These are phyloP conservation scores for Rhabdornis inornatus DNA, from an alignment of 2,113 vertebrate species.

Conservation along the genomic window DNA sequence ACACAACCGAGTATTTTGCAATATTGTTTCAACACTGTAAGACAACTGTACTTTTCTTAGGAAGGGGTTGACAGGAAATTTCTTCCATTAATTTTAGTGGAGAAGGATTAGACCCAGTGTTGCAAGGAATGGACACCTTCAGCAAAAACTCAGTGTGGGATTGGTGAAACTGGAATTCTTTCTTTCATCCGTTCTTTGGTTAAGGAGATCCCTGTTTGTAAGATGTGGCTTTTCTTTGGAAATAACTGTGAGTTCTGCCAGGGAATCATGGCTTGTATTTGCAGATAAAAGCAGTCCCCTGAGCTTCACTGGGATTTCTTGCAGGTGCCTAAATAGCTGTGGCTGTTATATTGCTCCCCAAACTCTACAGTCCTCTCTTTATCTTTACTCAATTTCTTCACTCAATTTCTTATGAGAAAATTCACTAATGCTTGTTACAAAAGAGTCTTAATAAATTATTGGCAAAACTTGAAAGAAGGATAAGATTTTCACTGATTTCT, in stretches of 20 bases:
- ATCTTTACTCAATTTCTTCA: not conserved
- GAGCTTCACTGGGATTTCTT: not conserved
- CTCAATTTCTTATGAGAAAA: not conserved
- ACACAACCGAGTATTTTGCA: not conserved
- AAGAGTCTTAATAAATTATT: not conserved
- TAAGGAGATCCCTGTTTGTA: not conserved
- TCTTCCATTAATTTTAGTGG: not conserved
- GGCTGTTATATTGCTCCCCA: not conserved
- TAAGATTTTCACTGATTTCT: not conserved
- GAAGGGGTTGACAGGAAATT: constrained; percentile 1
- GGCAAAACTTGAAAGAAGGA: not conserved
- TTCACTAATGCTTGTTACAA: not conserved
- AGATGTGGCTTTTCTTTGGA: not conserved
- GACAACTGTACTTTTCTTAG: not conserved
- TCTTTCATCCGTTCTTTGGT: not conserved
- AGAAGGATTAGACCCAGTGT: not conserved
- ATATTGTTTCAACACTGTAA: not conserved
- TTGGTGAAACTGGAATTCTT: not conserved
- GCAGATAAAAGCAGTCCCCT: not conserved
- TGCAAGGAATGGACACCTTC: not conserved
- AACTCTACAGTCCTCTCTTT: not conserved
- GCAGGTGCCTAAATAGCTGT: not conserved
- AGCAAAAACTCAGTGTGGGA: not conserved
- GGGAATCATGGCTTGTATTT: not conserved
- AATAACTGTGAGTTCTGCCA: not conserved